Evolutionary conservation across 2,113 vertebrate species (phyloP), one percentile per base, ranked within the genome.

Genomic region (Semnopithecus entellus): DNA sequence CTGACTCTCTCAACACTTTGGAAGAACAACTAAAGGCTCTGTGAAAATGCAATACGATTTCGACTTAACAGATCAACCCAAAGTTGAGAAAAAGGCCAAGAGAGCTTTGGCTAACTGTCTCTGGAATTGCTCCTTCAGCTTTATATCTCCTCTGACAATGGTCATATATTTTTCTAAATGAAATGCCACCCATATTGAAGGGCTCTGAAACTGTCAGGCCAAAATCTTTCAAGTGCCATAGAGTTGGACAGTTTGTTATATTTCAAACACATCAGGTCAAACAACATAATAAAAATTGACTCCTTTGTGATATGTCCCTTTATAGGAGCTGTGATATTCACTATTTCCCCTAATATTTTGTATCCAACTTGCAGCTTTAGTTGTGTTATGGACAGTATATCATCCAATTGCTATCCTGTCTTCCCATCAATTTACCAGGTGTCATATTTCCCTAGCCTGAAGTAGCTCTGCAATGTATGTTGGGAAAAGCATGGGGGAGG

Each of bases 231-330:
- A 96, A 91, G 95, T 97, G 82, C 75, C 68, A 52, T 50, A 75
- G 89, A 87, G 55, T 83, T 94, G 83, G 75, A 93, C 68, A 83
- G 78, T 95, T 88, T 94, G 96, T 86, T 94, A 59, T 97, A 97
- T 97, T 97, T 97, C 96, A 96, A 97, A 78, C 48, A 97, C 89
- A 75, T 90, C 75, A 66, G 91, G 89, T 96, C 93, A 97, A 97
- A 94, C 93, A 95, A 91, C 90, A 83, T 95, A 94, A 97, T 94
- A 97, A 97, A 97, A 97, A 91, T 93, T 13, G 66, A 97, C 93
- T 97, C 38, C 0, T 91, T 92, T 83, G 82, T 97, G 89, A 97
- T 89, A 86, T 80, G 86, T 50, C 79, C 70, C 52, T 97, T 96
- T 94, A 85, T 68, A 64, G 76, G n/a, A 96, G 32, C 79, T 66